phyloP scores from a whole-genome alignment of 2,888 invertebrate genomes.

The Tolmerus cingulatus region DNA sequence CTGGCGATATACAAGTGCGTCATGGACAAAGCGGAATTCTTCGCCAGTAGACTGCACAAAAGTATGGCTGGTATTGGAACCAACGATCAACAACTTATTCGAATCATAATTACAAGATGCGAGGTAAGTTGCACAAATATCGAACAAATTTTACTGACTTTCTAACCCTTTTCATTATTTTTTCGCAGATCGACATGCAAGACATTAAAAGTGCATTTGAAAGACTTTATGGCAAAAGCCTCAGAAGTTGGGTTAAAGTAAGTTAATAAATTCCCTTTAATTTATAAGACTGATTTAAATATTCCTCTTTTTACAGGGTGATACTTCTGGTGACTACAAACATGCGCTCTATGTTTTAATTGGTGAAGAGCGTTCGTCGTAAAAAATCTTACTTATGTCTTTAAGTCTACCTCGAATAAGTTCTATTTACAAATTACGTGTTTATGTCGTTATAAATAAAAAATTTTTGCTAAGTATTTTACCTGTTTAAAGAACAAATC shows the following conservation, averaged over 20 bases:
- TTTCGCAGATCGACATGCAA: slow-evolving; percentile 74
- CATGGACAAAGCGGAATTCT: slow-evolving; percentile 81
- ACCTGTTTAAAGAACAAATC: not conserved
- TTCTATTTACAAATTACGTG: not conserved
- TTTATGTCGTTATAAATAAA: not conserved
- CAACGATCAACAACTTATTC: slow-evolving; percentile 84
- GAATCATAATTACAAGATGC: slow-evolving; percentile 81
- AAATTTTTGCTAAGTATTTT: not conserved
- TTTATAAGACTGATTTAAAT: not conserved
- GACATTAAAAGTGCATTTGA: slow-evolving; percentile 84
- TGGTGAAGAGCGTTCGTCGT: slow-evolving; percentile 62
- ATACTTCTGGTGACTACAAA: slow-evolving; percentile 87
- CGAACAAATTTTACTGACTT: not conserved
- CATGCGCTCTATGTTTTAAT: slow-evolving; percentile 80
- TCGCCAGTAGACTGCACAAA: slow-evolving; percentile 85
- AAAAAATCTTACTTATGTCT: not conserved
- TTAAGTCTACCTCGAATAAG: not conserved
- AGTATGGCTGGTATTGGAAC: slow-evolving; percentile 92
- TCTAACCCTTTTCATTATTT: not conserved
- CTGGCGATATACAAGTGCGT: slow-evolving; percentile 83
- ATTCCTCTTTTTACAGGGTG: slow-evolving; percentile 67
- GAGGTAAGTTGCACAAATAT: slow-evolving; percentile 64
- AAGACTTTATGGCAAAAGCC: slow-evolving; percentile 75
- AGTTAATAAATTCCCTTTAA: slow-evolving; percentile 51
- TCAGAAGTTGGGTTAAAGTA: slow-evolving; percentile 84